Evolutionary conservation across 2,888 invertebrate genomes (phyloP), one percentile per base, ranked within the genome.

Genomic region (Thysanoteuthis rhombus): DNA sequence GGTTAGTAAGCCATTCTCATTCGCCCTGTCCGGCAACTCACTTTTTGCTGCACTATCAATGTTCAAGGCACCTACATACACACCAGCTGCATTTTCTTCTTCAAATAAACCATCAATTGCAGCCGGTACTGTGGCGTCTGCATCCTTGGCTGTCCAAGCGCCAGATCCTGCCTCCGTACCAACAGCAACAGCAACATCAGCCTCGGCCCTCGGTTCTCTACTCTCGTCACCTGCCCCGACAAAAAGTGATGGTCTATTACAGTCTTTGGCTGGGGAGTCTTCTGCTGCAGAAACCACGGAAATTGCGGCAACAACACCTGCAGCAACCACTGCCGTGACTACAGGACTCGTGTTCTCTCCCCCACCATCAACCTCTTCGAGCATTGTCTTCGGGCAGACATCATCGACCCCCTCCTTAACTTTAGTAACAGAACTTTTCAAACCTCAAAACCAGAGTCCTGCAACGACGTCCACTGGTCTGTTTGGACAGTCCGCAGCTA

Each of bases 401-500:
- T n/a, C 92, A n/a, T n/a, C 92, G 45, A 5, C 40, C 2, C 2
- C 92, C 2, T 40, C 91, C 28, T 42, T 40, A 42, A 42, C 42
- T 4, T 16, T 75, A n/a, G 75, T 91, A 25, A 19, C 92, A n/a
- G 92, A 92, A 32, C 92, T 45, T 42, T 92, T 92, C 42, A 92
- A 92, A 90, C 28, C 90, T 1, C 90, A 36, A 90, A 90, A 42
- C 28, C 93, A 39, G 93, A 90, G 22, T 92, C 40, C 58, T 0
- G 91, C 42, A 25, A 22, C 92, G 1, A 28, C 93, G 22, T 47
- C 94, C n/a, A 90, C 93, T 32, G 93, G 93, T 75, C 58, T 93
- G 45, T 93, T 93, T 90, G 93, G 94, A 40, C 90, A 93, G 39
- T 90, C 94, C 39, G 38, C 93, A 92, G 38, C 94, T 19, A 40